Evolutionary conservation across 2,888 invertebrate species (phyloP), one percentile per base, ranked within the genome.

Genomic region (Drosophila pseudotalamancana): DNA sequence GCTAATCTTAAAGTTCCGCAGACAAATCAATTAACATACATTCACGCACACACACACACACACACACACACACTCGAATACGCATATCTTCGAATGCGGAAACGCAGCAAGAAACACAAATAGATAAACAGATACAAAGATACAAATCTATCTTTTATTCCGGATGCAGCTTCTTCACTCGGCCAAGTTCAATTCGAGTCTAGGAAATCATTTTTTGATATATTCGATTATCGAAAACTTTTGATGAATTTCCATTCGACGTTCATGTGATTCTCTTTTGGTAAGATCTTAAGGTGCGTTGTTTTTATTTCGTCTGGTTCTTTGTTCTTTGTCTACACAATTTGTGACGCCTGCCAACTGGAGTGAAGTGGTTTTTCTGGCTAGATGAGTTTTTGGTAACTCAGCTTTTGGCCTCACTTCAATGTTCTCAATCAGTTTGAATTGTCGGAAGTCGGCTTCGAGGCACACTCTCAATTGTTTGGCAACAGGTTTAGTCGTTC

Each of bases 11-110:
- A 62, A 56, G 71, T 66, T 66, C 56, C 60, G 59, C 37, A 66
- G 16, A 14, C 6, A 46, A 29, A 48, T 48, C 51, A 56, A 67
- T 62, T 62, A 66, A 40, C 60, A 49, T 32, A 48, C 32, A 39
- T 29, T 43, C 29, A 29, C n/a, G n/a, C 14, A 35, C 19, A 39
- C 21, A 31, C 23, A 48, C 29, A 16, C 54, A 48, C 12, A 64
- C n/a, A 43, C 43, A 19, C 27, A 51, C 29, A 35, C 14, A 35
- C 45, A 21, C 14, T 8, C 3, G n/a, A 32, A 32, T 12, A n/a
- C n/a, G 27, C n/a, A n/a, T 21, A 25, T 54, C 29, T 82, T 63
- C 67, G 27, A 77, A 83, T 79, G 65, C 82, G 82, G 82, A 83
- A 82, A 73, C 53, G 45, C 55, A 61, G 48, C 46, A 40, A 61